phyloP scores from a whole-genome alignment of 2,797 vertebrate genomes.

The Macropus fuliginosus region DNA sequence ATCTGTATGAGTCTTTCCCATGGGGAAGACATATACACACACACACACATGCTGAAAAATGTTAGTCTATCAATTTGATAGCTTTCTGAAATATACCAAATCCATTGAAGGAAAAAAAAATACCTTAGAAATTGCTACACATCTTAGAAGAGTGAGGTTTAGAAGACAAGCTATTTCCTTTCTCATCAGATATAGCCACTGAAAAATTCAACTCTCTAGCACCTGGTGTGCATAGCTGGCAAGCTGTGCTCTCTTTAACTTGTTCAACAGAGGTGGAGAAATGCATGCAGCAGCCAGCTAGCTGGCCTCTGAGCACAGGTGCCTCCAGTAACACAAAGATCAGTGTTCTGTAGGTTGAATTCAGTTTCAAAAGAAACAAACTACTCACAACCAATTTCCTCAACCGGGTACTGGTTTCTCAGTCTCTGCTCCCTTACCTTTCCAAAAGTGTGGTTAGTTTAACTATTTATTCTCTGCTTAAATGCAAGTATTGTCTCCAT shows the following conservation, averaged over 20 bases:
- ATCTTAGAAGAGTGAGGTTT: conserved; percentile 24
- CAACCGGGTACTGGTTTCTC: neutral
- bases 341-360: conserved; percentile 19
- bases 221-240: neutral
- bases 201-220: conserved; percentile 1
- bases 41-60: neutral
- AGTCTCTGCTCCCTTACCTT: conserved; percentile 20
- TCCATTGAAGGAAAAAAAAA: neutral
- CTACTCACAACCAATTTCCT: conserved; percentile 2
- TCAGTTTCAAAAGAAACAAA: conserved; percentile 39
- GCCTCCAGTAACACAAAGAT: conserved; percentile 14
- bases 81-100: conserved; percentile 40
- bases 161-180: neutral
- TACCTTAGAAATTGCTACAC: neutral
- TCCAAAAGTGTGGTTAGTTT: neutral
- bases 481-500: neutral
- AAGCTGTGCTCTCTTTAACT: neutral
- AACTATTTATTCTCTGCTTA: neutral
- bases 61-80: neutral
- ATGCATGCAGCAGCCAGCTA: conserved; percentile 1
- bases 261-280: conserved; percentile 12
- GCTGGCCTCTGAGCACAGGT: neutral
- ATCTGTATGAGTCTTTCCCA: conserved; percentile 6
- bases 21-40: neutral
- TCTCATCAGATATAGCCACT: neutral